Base-by-base conservation (phyloP, 2,797 vertebrate genomes). In the Mormyrus proboscirostris region DNA sequence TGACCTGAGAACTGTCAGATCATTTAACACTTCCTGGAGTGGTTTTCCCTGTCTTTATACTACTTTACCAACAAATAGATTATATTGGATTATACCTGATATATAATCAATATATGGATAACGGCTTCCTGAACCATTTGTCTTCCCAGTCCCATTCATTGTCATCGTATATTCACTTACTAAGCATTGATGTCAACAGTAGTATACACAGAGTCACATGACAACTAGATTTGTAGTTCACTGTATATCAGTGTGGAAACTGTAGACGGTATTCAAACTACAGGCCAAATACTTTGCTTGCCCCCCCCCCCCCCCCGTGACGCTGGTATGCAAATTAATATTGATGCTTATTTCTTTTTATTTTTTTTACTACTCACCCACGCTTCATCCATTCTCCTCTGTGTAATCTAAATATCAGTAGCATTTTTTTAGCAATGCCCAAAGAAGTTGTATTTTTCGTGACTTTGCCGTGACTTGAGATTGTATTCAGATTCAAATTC, bases 61-160 rank as follows among this genome's bases (percentile, higher is more conserved):
- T 84, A 44, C n/a, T 47, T 84, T 84, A 51, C 44, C 9, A 29
- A 9, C 4, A 29, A 51, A 50, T 53, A 9, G 22, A 33, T 53
- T 25, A 50, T 53, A 86, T 53, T 86, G 50, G 83, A 86, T 86
- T 86, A 14, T 51, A 25, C 8, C n/a, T 86, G 50, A 86, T 86
- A 53, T 29, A 25, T 86, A 86, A 86, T 86, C 83, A 86, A 86
- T 86, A 29, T n/a, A 53, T 44, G 73, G 49, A 25, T 25, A 85
- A 85, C 4, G 4, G 51, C 47, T 86, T 86, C 83, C 82, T 84
- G 44, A 51, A 84, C n/a, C 38, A 25, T 29, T 84, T 84, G 82
- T 84, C 44, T 47, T 84, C 9, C 12, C 53, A 25, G 73, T 29
- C 25, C 25, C 47, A 51, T 53, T 51, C 83, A 22, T 85, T 51